phyloP scores from a whole-genome alignment of 1,140 invertebrate genomes.

The Riptortus pedestris region DNA sequence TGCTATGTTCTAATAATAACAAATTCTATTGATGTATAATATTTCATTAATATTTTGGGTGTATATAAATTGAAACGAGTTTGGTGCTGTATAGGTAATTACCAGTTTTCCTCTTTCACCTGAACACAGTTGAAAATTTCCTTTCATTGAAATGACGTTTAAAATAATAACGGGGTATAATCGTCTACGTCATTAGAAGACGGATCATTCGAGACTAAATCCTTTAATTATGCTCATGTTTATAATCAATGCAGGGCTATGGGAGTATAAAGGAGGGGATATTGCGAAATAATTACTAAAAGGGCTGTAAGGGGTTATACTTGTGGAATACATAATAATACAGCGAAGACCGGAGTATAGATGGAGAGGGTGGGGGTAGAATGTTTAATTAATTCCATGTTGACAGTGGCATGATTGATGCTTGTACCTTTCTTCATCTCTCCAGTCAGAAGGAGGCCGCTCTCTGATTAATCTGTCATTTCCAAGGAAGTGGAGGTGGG shows the following conservation, averaged over 20 bases:
- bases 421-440: slow-evolving; percentile 22
- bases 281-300: not conserved
- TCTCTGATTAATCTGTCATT: slow-evolving; percentile 25
- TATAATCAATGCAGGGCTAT: not conserved
- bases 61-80: no score
- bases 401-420: slow-evolving; percentile 24
- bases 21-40: no score
- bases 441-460: not conserved
- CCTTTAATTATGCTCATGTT: not conserved
- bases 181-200: not conserved
- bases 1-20: no score
- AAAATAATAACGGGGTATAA: not conserved
- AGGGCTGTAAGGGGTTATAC: not conserved
- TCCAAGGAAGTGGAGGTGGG: slow-evolving; percentile 13
- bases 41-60: no score
- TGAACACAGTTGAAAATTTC: no score
- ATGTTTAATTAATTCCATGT: slow-evolving; percentile 25
- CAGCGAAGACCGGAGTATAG: not conserved
- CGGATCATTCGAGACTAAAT: not conserved
- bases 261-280: not conserved
- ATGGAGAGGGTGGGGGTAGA: not conserved
- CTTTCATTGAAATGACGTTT: not conserved
- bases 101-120: no score
- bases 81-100: no score
- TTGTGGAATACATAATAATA: slow-evolving; percentile 18